A percentile compares a stretch with the other conserved stretches of the same genome.
phyloP scores from a whole-genome alignment of 2,888 invertebrate species.

The Pegoplata infirma region DNA sequence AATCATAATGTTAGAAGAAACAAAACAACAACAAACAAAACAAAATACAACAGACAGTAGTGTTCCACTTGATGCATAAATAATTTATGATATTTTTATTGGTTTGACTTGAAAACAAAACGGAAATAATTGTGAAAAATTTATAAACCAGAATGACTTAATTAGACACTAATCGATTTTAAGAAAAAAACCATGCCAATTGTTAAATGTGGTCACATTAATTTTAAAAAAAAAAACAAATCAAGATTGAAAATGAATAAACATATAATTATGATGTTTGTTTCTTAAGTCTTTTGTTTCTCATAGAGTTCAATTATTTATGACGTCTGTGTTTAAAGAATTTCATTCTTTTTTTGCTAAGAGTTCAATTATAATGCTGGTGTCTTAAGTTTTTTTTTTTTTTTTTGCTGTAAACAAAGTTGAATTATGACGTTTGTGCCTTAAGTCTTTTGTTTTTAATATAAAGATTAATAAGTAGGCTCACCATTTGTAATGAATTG shows the following conservation, averaged over 20 bases:
- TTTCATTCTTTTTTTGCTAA: background rate
- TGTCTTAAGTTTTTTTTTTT: background rate
- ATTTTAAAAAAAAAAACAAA: background rate
- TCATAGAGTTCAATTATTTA: too few relatives aligned
- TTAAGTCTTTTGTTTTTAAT: too few relatives aligned
- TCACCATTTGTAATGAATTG: too few relatives aligned
- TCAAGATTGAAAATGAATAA: background rate
- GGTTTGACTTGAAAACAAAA: background rate
- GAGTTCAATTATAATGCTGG: background rate
- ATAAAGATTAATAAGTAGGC: too few relatives aligned
- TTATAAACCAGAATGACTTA: background rate
- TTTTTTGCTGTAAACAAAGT: too few relatives aligned
- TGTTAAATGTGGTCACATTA: background rate
- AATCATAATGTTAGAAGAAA: conserved; percentile 14
- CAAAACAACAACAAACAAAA: background rate
- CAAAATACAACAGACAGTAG: background rate
- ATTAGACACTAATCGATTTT: conserved; percentile 8
- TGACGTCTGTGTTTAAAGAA: background rate
- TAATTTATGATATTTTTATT: conserved; percentile 1
- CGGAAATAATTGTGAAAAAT: conserved; percentile 25
- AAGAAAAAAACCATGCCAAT: background rate
- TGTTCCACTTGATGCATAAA: conserved; percentile 9
- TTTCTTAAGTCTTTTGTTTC: background rate
- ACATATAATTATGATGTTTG: background rate
- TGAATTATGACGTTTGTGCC: too few relatives aligned